Percentiles rank a stretch among this genome's conserved stretches.
Evolutionary conservation across 1,140 invertebrate genomes (phyloP).

Genomic region (Mycetomoellerius zeteki): DNA sequence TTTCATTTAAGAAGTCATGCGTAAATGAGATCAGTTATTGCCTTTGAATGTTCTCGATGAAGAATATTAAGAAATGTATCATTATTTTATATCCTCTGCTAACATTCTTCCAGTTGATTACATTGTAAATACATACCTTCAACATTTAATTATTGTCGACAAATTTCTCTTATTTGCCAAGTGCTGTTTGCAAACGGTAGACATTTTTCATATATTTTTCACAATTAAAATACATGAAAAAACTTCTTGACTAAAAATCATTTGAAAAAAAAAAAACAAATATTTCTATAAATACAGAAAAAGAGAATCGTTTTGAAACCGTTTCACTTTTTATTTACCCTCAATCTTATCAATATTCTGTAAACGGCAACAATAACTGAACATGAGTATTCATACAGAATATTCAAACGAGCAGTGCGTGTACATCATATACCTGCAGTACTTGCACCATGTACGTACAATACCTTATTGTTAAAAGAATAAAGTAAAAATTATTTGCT

Average conservation of each 20-base stretch:
- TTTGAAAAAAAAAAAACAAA: not conserved
- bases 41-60: slow-evolving; percentile 9
- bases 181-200: not conserved
- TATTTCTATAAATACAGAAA: not conserved
- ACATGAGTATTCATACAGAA: not conserved
- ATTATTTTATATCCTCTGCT: not conserved
- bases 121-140: not conserved
- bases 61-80: not conserved
- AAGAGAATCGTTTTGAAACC: not conserved
- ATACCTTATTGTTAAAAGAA: not conserved
- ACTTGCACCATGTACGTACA: not conserved
- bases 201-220: not conserved
- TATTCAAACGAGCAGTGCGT: not conserved
- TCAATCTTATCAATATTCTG: slow-evolving; percentile 22
- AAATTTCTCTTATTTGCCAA: not conserved
- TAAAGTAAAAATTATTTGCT: not conserved
- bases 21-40: not conserved
- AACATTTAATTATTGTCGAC: not conserved
- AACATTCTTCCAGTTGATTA: not conserved
- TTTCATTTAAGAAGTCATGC: slow-evolving; percentile 29
- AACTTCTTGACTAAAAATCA: not conserved
- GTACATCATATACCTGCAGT: not conserved
- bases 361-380: not conserved
- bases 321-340: not conserved
- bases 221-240: not conserved